These are phyloP conservation scores for Anhinga anhinga DNA, from an alignment of 2,113 vertebrate species.

Conservation along the genomic window DNA sequence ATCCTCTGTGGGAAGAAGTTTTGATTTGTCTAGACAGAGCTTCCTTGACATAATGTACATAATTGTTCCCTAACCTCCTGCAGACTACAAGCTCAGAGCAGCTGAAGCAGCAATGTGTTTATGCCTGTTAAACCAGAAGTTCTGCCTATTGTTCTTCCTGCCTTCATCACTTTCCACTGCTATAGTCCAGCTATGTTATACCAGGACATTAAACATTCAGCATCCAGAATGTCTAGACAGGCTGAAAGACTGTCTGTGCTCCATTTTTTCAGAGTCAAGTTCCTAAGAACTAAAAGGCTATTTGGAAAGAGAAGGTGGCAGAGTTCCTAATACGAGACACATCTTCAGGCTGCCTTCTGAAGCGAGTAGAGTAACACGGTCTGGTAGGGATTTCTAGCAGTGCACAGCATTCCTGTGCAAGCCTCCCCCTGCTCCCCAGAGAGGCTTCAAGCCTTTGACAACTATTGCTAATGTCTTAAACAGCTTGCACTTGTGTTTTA, in stretches of 20 bases:
- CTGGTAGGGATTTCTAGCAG: not conserved
- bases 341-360: not conserved
- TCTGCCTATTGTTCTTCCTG: slow-evolving; percentile 47
- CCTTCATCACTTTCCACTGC: slow-evolving; percentile 16
- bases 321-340: not conserved
- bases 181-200: not conserved
- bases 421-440: not conserved
- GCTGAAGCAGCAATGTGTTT: not conserved
- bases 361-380: not conserved
- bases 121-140: slow-evolving; percentile 49
- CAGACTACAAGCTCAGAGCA: not conserved
- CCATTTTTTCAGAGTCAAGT: not conserved
- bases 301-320: slow-evolving; percentile 11
- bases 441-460: not conserved
- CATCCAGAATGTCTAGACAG: slow-evolving; percentile 45
- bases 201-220: slow-evolving; percentile 1
- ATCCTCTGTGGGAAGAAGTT: not conserved
- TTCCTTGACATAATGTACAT: not conserved
- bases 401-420: not conserved
- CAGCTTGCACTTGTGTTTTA: not conserved
- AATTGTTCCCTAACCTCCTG: not conserved
- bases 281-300: not conserved
- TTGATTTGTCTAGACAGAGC: slow-evolving; percentile 10
- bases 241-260: slow-evolving; percentile 18
- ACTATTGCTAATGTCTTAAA: not conserved